Base-by-base conservation (phyloP, 2,113 vertebrate species). In the Phrynocephalus versicolor region DNA sequence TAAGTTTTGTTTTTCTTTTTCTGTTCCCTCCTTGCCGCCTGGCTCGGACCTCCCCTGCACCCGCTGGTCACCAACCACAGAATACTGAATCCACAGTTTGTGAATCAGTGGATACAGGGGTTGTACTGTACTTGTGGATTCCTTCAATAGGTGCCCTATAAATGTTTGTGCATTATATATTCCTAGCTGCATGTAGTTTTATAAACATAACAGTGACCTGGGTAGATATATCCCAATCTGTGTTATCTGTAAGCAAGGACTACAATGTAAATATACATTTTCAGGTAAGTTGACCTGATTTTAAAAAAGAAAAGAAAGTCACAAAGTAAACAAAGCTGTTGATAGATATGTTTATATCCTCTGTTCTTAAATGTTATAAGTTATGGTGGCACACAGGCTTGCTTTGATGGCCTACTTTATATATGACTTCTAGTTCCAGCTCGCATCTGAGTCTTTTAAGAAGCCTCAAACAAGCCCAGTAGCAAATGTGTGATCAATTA, bases 401-500 rank as follows among this genome's bases (percentile, higher is more conserved):
- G 35, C 35, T 71, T 16, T 33, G 37, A 33, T 75, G 23, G 10
- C 41, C 6, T 45, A 41, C 37, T 25, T 13, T 23, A 2, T 6
- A 6, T 62, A 12, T 62, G 3, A 79, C 21, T 6, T 37, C 18
- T 14, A n/a, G 19, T 19, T 2, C 27, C 45, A 25, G 6, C 15
- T 30, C 57, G 91, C 92, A 87, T 60, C 73, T 58, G 35, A 60
- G 72, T 86, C 70, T 83, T 88, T 89, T 90, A 74, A 91, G 80
- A 85, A 79, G 77, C 1, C 2, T 90, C 84, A 87, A 87, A 58
- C 84, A 92, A 85, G 83, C 83, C 85, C 77, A 92, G 86, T 92
- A 86, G 90, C 87, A 93, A 90, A 91, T 91, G 91, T 91, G 79
- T 94, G 92, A 80, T 89, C 84, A 89, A 90, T 94, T 94, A 10